Conservation (phyloP, 2,797 vertebrate species). For the Chrysocyon brachyurus region DNA sequence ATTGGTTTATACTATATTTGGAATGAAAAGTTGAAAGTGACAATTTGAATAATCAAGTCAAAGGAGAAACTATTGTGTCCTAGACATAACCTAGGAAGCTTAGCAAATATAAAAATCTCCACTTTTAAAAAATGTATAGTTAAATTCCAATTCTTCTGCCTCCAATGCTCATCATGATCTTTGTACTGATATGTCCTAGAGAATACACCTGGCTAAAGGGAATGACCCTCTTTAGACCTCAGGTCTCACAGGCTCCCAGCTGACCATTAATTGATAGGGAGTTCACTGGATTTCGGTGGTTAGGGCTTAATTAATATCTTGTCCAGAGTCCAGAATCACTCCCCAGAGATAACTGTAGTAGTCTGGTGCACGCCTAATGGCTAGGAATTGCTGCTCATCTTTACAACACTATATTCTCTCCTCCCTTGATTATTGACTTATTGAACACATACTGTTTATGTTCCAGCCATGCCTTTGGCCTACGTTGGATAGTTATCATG, state of each 20-base stretch:
- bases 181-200: not conserved
- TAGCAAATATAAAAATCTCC: not conserved
- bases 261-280: constrained; percentile 5
- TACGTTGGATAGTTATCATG: not conserved
- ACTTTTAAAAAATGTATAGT: not conserved
- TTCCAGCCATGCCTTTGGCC: not conserved
- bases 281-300: not conserved
- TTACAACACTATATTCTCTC: not conserved
- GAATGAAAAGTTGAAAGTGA: constrained; percentile 34
- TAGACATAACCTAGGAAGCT: not conserved
- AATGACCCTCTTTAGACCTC: rapidly evolving
- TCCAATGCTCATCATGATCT: not conserved
- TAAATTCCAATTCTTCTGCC: not conserved
- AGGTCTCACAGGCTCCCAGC: not conserved
- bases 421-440: not conserved
- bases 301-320: constrained; percentile 53
- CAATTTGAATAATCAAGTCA: not conserved
- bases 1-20: not conserved
- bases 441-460: not conserved
- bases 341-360: not conserved
- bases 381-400: not conserved
- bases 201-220: not conserved
- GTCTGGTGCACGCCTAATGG: rapidly evolving
- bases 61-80: not conserved
- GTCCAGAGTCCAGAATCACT: constrained; percentile 31